Conservation (phyloP, 2,888 invertebrate species). For the Lysandra bellargus region DNA sequence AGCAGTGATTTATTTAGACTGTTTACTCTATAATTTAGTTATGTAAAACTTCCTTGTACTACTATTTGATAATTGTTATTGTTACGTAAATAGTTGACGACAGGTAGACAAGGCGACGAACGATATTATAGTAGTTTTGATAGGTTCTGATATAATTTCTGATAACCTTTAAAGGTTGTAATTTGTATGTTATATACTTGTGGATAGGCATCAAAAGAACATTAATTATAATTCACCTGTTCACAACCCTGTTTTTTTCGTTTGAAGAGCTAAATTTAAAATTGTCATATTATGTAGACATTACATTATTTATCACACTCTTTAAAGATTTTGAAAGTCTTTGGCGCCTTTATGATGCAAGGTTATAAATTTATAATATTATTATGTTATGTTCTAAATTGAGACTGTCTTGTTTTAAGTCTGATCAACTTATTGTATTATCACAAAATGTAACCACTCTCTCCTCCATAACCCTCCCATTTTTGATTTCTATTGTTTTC, state of each 20-base stretch:
- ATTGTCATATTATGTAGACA: not conserved
- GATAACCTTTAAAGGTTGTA: not conserved
- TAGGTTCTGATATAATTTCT: not conserved
- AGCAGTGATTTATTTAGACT: conserved; percentile 38
- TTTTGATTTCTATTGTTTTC: not conserved
- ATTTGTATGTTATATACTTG: not conserved
- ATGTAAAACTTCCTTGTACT: conserved; percentile 3
- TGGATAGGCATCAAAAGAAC: not conserved
- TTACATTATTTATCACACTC: too few relatives aligned
- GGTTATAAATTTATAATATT: too few relatives aligned
- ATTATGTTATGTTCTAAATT: too few relatives aligned
- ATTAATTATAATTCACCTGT: too few relatives aligned
- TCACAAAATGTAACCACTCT: not conserved
- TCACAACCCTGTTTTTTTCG: not conserved
- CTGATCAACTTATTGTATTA: too few relatives aligned
- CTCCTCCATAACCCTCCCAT: too few relatives aligned
- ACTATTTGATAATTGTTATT: conserved; percentile 4
- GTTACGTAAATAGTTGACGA: not conserved
- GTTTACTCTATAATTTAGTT: conserved; percentile 29
- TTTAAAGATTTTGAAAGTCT: too few relatives aligned
- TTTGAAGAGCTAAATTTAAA: not conserved
- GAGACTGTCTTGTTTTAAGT: too few relatives aligned
- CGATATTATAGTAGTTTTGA: not conserved
- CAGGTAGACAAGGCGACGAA: not conserved
- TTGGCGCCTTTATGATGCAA: too few relatives aligned